A percentile compares a stretch with the other conserved stretches of the same genome.
Evolutionary conservation across 2,888 invertebrate species (phyloP).

Genomic region (Tetropium fuscum): DNA sequence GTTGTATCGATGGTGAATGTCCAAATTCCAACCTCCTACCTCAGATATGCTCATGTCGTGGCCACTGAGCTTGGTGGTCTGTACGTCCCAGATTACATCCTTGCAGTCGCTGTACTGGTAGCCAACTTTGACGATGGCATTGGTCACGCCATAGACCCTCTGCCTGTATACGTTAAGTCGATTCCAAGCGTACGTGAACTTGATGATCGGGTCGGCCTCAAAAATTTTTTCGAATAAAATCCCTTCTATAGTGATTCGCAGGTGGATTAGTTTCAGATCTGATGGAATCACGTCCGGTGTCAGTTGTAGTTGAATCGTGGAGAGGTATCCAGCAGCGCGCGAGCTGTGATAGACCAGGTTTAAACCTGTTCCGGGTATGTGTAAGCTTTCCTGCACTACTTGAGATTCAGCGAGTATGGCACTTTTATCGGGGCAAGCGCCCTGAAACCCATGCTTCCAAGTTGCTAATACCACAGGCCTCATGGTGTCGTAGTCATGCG

Average conservation of each 20-base stretch:
- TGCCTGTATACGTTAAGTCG: slow-evolving; percentile 95
- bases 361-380: slow-evolving; percentile 94
- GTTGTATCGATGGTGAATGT: slow-evolving; percentile 98
- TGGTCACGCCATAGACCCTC: slow-evolving; percentile 96
- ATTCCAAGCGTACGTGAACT: slow-evolving; percentile 98
- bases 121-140: slow-evolving; percentile 94
- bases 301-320: slow-evolving; percentile 91
- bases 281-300: slow-evolving; percentile 88
- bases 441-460: slow-evolving; percentile 96
- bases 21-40: slow-evolving; percentile 97
- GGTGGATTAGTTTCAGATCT: slow-evolving; percentile 87
- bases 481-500: slow-evolving; percentile 93
- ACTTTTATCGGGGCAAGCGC: slow-evolving; percentile 93
- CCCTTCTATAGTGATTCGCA: slow-evolving; percentile 94
- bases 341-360: slow-evolving; percentile 97
- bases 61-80: slow-evolving; percentile 94
- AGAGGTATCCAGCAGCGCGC: slow-evolving; percentile 91
- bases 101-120: slow-evolving; percentile 95
- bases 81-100: slow-evolving; percentile 95
- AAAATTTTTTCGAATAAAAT: slow-evolving; percentile 92
- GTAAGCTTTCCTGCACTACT: slow-evolving; percentile 94
- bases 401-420: slow-evolving; percentile 92
- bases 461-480: slow-evolving; percentile 93
- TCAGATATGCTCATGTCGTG: slow-evolving; percentile 98
- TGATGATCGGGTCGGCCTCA: slow-evolving; percentile 96